Evolutionary conservation across 2,888 invertebrate genomes (phyloP).

Genomic region (Onthophagus sagittarius): DNA sequence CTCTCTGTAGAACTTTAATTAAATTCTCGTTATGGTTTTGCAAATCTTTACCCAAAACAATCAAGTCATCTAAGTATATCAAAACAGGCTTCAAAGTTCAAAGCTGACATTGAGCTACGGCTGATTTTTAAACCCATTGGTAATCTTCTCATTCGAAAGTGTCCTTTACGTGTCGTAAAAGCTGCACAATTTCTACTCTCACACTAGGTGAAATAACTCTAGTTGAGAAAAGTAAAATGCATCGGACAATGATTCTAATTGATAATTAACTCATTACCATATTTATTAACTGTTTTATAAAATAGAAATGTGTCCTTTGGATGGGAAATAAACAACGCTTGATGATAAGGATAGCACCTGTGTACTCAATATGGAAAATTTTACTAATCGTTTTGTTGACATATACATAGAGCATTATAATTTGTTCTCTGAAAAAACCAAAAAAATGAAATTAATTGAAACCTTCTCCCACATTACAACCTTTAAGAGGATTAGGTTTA

Average conservation of each 20-base stretch:
- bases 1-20: constrained; percentile 24
- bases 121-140: constrained; percentile 34
- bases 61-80: constrained; percentile 27
- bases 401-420: no score
- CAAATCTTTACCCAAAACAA: constrained; percentile 29
- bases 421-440: no score
- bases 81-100: constrained; percentile 30
- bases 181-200: constrained; percentile 29
- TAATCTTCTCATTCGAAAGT: constrained; percentile 31
- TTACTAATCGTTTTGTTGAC: no score
- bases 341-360: no score
- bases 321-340: no score
- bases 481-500: no score
- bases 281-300: no score
- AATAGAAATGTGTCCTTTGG: no score
- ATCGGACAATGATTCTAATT: constrained; percentile 31
- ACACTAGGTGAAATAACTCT: constrained; percentile 27
- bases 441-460: no score
- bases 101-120: constrained; percentile 29
- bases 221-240: constrained; percentile 32
- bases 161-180: constrained; percentile 32
- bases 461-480: no score
- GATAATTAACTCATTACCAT: no score
- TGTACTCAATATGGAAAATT: no score
- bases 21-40: constrained; percentile 28